Evolutionary conservation across 2,113 vertebrate genomes (phyloP).

Genomic region (Caloenas nicobarica): DNA sequence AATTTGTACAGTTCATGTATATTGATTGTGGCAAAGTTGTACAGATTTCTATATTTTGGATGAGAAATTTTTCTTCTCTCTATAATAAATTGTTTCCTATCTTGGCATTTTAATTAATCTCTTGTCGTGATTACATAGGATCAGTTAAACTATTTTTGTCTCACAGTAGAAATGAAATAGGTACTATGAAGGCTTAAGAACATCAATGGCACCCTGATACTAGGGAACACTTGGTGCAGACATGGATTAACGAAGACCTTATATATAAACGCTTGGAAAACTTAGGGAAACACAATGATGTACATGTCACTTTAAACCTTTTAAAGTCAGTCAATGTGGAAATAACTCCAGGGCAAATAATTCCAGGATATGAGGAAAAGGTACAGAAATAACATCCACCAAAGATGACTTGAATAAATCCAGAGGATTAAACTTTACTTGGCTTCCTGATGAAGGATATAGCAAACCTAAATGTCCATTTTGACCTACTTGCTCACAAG

Average conservation of each 20-base stretch:
- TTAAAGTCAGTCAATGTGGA: conserved; percentile 62
- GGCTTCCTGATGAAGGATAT: conserved; percentile 76
- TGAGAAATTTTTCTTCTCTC: conserved; percentile 98
- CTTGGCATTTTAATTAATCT: conserved; percentile 88
- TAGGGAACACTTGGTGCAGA: conserved; percentile 50
- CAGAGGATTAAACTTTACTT: conserved; percentile 73
- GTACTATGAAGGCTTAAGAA: conserved; percentile 41
- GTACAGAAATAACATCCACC: conserved; percentile 70
- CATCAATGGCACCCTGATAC: conserved; percentile 49
- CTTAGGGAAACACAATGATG: conserved; percentile 44
- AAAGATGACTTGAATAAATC: conserved; percentile 71
- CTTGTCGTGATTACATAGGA: conserved; percentile 81
- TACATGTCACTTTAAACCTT: conserved; percentile 40
- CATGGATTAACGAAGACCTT: conserved; percentile 54
- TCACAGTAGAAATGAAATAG: conserved; percentile 61
- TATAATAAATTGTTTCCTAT: conserved; percentile 99
- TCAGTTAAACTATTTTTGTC: conserved; percentile 65
- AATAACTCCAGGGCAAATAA: conserved; percentile 63
- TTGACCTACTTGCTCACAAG: conserved; percentile 69
- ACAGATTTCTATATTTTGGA: conserved; percentile 99
- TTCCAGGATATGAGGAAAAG: conserved; percentile 71
- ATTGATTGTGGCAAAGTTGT: conserved; percentile 99
- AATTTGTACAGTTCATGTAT: conserved; percentile 99
- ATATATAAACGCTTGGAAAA: conserved; percentile 41
- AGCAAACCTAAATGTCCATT: conserved; percentile 57